phyloP scores from a whole-genome alignment of 2,113 vertebrate genomes.

The Cercocebus atys region DNA sequence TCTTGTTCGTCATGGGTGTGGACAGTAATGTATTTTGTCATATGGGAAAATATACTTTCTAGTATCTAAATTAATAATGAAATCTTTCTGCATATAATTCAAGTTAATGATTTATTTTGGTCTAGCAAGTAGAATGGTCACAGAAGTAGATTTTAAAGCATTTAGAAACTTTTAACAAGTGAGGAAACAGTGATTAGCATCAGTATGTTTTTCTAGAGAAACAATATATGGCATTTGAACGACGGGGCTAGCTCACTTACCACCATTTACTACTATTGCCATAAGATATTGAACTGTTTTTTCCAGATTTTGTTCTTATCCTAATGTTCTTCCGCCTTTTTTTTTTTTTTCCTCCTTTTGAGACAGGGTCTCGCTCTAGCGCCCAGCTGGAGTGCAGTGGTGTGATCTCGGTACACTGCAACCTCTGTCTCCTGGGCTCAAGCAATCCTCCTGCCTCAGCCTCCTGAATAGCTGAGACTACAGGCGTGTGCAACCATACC shows the following conservation, averaged over 20 bases:
- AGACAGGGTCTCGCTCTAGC: no score
- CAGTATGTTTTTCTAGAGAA: not conserved
- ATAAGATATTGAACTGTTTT: not conserved
- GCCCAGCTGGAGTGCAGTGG: no score
- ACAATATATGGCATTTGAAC: not conserved
- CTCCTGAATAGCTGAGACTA: no score
- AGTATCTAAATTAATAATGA: not conserved
- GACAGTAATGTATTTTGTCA: not conserved
- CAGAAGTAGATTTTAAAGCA: not conserved
- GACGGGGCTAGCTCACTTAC: not conserved
- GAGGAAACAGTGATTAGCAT: not conserved
- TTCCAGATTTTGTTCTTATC: not conserved
- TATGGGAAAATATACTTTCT: not conserved
- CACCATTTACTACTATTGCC: not conserved
- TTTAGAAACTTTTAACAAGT: not conserved
- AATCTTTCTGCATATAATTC: not conserved
- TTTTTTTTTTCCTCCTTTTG: no score
- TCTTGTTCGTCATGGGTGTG: not conserved
- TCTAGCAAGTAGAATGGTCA: not conserved
- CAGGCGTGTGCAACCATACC: no score
- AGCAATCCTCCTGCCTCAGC: no score
- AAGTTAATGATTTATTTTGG: conserved; percentile 33
- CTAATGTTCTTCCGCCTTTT: not conserved
- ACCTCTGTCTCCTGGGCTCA: no score
- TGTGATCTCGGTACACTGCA: no score